Evolutionary conservation across 1,140 invertebrate genomes (phyloP).

Genomic region (Cyrtorhinus lividipennis): DNA sequence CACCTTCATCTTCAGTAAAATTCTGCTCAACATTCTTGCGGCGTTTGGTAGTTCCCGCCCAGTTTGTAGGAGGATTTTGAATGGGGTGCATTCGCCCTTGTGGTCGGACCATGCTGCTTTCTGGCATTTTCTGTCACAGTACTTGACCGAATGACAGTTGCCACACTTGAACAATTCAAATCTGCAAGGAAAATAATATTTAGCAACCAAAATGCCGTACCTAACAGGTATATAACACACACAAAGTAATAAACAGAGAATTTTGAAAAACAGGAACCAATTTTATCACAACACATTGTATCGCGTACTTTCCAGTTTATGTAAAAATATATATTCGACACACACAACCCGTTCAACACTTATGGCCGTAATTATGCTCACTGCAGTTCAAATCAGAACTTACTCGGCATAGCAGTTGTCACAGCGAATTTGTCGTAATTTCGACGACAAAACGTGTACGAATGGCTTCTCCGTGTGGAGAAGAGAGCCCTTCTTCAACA

Average conservation of each 20-base stretch:
- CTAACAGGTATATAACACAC: too few species aligned
- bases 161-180: conserved; percentile 55
- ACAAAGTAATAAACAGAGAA: too few species aligned
- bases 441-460: conserved; percentile 11
- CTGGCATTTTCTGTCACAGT: conserved; percentile 60
- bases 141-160: conserved; percentile 63
- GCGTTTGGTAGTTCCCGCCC: conserved; percentile 53
- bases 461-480: conserved; percentile 17
- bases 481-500: conserved; percentile 11
- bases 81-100: conserved; percentile 56
- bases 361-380: too few species aligned
- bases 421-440: conserved; percentile 7
- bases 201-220: too few species aligned
- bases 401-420: conserved; percentile 17
- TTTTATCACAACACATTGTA: too few species aligned
- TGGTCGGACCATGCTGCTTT: conserved; percentile 57
- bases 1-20: conserved; percentile 48
- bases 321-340: too few species aligned
- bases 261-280: not conserved
- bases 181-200: conserved; percentile 35
- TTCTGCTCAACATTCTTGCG: conserved; percentile 51
- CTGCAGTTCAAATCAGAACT: too few species aligned
- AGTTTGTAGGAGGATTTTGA: conserved; percentile 45
- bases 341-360: too few species aligned
- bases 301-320: too few species aligned